Percentiles rank a stretch among this genome's conserved stretches.
Evolutionary conservation across 2,113 vertebrate species (phyloP).

Genomic region (Paramormyrops kingsleyae): DNA sequence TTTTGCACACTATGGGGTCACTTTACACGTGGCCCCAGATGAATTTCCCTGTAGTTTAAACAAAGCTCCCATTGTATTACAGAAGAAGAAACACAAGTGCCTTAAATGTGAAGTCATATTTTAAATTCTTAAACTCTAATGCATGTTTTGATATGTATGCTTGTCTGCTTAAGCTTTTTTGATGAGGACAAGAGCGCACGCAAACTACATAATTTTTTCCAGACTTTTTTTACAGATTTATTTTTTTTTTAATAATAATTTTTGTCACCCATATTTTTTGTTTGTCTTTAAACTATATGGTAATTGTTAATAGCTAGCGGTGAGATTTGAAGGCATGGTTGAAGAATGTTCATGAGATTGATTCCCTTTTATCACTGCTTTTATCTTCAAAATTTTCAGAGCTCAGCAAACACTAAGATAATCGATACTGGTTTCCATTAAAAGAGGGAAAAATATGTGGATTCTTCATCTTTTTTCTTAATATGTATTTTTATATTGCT

Average conservation of each 20-base stretch:
- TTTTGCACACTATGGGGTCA: background rate
- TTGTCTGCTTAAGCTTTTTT: background rate
- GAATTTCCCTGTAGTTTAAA: background rate
- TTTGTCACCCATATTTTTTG: background rate
- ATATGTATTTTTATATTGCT: background rate
- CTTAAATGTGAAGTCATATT: constrained; percentile 22
- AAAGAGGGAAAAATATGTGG: background rate
- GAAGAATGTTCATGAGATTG: background rate
- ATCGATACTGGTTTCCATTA: background rate
- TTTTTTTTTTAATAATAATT: background rate
- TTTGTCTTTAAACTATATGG: background rate
- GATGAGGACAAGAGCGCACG: background rate
- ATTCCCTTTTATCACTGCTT: background rate
- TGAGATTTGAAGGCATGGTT: background rate
- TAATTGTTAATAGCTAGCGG: background rate
- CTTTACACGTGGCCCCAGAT: constrained; percentile 16
- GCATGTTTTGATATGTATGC: constrained; percentile 3
- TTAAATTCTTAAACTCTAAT: constrained; percentile 11
- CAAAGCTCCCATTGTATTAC: background rate
- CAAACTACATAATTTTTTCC: background rate
- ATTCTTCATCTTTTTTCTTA: background rate
- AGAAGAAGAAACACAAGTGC: constrained; percentile 26
- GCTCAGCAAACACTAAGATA: background rate
- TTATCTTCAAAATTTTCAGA: background rate
- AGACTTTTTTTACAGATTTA: background rate